phyloP scores from a whole-genome alignment of 2,797 vertebrate species.

The Brachyrhaphis roseni region DNA sequence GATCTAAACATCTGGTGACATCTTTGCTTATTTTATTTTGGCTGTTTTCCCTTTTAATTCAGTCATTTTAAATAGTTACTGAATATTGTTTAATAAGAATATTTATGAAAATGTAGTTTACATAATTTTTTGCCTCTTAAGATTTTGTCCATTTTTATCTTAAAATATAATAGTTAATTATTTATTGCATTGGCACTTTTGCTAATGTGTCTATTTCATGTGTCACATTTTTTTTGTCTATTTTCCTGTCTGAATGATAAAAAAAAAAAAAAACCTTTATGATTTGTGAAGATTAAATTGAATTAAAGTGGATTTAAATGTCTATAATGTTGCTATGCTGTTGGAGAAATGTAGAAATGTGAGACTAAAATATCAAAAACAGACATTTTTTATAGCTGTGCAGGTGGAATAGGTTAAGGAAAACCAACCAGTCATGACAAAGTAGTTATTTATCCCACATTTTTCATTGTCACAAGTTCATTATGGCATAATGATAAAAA shows the following conservation, averaged over 20 bases:
- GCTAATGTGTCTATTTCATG: no score
- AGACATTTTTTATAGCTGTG: neutral
- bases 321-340: neutral
- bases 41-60: neutral
- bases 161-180: no score
- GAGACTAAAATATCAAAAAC: neutral
- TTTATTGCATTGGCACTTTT: no score
- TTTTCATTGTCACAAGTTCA: constrained; percentile 63
- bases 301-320: neutral
- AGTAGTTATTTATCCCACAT: constrained; percentile 43
- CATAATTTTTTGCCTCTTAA: neutral
- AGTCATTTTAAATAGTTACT: neutral
- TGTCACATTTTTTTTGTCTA: neutral
- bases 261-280: neutral
- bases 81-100: neutral
- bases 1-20: neutral
- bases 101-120: neutral
- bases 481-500: constrained; percentile 63
- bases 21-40: neutral
- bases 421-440: neutral
- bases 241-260: neutral
- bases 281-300: neutral
- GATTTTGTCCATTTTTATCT: neutral
- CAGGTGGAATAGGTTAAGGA: constrained; percentile 39
- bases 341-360: neutral